Percentiles rank a stretch among this genome's conserved stretches.
Evolutionary conservation across 2,113 vertebrate genomes (phyloP).

Genomic region (Vombatus ursinus): DNA sequence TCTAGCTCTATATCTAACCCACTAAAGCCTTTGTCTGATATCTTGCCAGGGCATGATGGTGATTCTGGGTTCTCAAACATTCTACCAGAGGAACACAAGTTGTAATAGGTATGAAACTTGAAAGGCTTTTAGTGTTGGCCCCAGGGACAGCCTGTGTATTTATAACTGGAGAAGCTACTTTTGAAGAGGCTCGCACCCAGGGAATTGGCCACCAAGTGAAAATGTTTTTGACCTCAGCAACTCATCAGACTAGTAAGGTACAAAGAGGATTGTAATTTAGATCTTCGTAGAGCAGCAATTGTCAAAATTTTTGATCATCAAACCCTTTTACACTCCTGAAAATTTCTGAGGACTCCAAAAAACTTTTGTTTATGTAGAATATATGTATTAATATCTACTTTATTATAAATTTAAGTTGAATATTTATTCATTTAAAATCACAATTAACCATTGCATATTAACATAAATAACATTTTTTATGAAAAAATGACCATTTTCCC

Average conservation of each 20-base stretch:
- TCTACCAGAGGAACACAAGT: neutral
- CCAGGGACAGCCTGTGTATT: neutral
- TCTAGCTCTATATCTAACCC: neutral
- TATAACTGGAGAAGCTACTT: neutral
- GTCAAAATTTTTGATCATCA: neutral
- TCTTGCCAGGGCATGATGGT: neutral
- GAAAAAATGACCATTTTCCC: neutral
- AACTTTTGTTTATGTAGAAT: neutral
- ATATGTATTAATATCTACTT: neutral
- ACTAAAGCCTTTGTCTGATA: neutral
- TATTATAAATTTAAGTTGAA: neutral
- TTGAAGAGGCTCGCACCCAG: neutral
- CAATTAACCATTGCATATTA: neutral
- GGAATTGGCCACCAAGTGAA: neutral
- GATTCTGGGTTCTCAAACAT: neutral
- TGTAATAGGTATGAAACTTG: neutral
- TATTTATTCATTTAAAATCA: neutral
- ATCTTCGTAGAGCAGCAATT: neutral
- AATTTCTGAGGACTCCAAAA: neutral
- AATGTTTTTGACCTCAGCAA: neutral
- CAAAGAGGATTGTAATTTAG: neutral
- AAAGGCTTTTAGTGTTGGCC: neutral
- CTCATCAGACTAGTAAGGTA: neutral
- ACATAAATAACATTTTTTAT: neutral
- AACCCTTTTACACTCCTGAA: neutral